A percentile compares a stretch with the other conserved stretches of the same genome.
phyloP scores from a whole-genome alignment of 2,888 invertebrate genomes.

The Catocala nupta region DNA sequence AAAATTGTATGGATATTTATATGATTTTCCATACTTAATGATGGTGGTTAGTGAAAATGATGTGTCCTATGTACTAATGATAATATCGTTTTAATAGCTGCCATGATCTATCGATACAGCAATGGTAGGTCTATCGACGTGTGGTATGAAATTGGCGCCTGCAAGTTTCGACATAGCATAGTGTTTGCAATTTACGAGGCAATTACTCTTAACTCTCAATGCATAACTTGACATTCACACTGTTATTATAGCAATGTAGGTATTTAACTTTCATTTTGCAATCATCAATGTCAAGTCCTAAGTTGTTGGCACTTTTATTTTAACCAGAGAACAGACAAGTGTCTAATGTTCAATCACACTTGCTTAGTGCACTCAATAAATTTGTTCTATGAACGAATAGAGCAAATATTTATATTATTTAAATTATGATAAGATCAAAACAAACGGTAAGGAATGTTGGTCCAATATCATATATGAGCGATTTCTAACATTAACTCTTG shows the following conservation, averaged over 20 bases:
- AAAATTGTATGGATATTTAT: neutral
- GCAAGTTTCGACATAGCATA: constrained; percentile 1
- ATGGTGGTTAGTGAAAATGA: neutral
- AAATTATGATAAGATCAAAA: no score
- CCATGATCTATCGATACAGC: no score
- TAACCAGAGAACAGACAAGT: no score
- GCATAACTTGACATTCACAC: constrained; percentile 1
- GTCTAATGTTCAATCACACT: no score
- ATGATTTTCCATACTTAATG: neutral
- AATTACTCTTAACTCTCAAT: constrained; percentile 1
- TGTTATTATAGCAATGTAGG: neutral
- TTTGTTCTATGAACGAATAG: no score
- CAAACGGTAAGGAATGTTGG: no score
- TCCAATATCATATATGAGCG: no score
- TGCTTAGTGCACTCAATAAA: no score
- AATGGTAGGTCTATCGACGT: no score
- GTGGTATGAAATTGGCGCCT: neutral
- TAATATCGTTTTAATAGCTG: neutral
- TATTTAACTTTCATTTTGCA: constrained; percentile 4
- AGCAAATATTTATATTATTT: no score
- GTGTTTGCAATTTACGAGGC: neutral
- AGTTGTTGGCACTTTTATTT: neutral
- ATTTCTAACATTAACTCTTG: no score
- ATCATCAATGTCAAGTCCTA: constrained; percentile 1
- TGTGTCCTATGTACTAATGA: neutral